A percentile compares a stretch with the other conserved stretches of the same genome.
Evolutionary conservation across 2,797 vertebrate genomes (phyloP).

Genomic region (Acanthis flammea): DNA sequence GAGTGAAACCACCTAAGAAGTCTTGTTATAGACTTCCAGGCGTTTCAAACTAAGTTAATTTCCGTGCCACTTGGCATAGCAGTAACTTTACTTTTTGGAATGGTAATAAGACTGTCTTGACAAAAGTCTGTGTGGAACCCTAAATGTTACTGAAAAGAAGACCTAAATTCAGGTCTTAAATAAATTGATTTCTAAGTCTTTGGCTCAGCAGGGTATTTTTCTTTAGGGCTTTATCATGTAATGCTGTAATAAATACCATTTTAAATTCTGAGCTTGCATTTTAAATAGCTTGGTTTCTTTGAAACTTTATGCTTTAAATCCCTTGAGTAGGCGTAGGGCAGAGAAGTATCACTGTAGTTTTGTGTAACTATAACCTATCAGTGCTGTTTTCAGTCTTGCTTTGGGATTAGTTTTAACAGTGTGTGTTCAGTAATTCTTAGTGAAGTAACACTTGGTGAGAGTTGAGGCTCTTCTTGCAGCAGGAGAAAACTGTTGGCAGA

Average conservation of each 20-base stretch:
- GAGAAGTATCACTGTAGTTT: background rate
- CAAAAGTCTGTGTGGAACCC: background rate
- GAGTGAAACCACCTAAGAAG: background rate
- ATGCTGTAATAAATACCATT: background rate
- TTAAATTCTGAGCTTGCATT: background rate
- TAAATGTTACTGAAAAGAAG: background rate
- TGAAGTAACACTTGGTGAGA: background rate
- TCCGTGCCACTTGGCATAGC: background rate
- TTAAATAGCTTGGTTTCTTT: background rate
- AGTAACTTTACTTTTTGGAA: background rate
- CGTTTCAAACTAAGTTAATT: background rate
- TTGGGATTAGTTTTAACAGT: background rate
- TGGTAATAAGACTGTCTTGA: background rate
- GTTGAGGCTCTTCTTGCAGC: background rate
- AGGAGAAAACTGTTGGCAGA: background rate
- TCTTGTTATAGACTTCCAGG: background rate
- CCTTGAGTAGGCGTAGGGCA: background rate
- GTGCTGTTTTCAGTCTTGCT: background rate
- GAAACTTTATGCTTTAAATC: background rate
- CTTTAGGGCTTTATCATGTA: background rate
- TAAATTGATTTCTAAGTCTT: background rate
- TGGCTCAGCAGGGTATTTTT: background rate
- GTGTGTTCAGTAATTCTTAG: background rate
- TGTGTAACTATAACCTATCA: background rate
- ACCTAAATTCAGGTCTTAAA: background rate